phyloP scores from a whole-genome alignment of 2,888 invertebrate species.

The Noctua comes region DNA sequence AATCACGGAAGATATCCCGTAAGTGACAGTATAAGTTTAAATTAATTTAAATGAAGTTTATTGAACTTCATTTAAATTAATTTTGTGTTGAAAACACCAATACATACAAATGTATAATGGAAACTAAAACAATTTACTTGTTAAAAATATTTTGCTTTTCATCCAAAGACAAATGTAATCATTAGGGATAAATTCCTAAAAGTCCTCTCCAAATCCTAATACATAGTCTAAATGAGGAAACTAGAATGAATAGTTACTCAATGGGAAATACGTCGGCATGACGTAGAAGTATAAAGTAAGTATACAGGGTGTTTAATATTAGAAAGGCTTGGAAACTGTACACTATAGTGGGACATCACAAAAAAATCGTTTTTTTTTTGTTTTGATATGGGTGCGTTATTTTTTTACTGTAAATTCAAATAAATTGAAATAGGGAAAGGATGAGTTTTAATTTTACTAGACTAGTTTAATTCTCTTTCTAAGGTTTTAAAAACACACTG shows the following conservation, averaged over 20 bases:
- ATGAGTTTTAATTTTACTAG: not conserved
- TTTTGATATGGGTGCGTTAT: not conserved
- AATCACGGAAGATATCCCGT: too few relatives aligned
- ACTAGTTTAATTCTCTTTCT: not conserved
- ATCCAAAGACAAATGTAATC: not conserved
- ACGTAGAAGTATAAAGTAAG: not conserved
- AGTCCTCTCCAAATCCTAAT: not conserved
- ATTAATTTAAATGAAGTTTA: too few relatives aligned
- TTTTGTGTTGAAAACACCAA: not conserved
- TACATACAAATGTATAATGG: not conserved
- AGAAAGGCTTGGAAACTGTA: not conserved
- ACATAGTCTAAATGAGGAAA: slow-evolving; percentile 12
- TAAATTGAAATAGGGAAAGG: not conserved
- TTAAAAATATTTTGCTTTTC: not conserved
- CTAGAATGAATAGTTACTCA: not conserved
- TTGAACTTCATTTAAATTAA: not conserved
- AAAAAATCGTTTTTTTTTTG: not conserved
- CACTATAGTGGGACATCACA: not conserved
- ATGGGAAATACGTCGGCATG: slow-evolving; percentile 20
- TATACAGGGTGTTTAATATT: not conserved
- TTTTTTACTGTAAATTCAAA: not conserved
- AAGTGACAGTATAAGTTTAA: too few relatives aligned
- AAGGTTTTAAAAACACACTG: not conserved
- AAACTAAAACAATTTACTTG: not conserved
- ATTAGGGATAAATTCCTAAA: not conserved